These are phyloP conservation scores for Pseudolaguvia tuberculata DNA, from an alignment of 2,113 vertebrate species.

Conservation along the genomic window DNA sequence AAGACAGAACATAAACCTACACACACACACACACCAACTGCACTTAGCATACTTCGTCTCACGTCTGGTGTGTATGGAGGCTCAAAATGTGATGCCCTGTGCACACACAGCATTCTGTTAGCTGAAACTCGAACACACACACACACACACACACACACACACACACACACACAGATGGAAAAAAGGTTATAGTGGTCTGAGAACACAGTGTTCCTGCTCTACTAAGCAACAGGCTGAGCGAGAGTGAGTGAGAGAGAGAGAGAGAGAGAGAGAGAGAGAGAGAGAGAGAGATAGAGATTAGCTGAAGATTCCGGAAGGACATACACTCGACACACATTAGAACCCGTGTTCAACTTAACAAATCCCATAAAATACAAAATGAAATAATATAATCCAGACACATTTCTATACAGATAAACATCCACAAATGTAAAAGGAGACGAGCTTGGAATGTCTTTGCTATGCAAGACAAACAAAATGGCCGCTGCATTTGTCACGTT, in stretches of 20 bases:
- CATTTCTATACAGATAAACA: too few species aligned
- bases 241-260: slow-evolving; percentile 8
- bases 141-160: not conserved
- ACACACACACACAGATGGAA: slow-evolving; percentile 9
- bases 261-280: not conserved
- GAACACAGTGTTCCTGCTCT: slow-evolving; percentile 45
- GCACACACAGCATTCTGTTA: slow-evolving; percentile 18
- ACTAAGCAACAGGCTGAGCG: slow-evolving; percentile 17
- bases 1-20: slow-evolving; percentile 3
- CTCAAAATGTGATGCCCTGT: slow-evolving; percentile 12
- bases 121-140: not conserved
- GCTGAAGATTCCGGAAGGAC: not conserved
- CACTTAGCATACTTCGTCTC: slow-evolving; percentile 2
- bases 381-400: too few species aligned
- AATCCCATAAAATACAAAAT: too few species aligned
- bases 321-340: not conserved
- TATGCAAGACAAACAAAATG: too few species aligned
- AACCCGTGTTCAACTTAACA: too few species aligned
- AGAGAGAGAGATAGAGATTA: not conserved
- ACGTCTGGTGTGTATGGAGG: not conserved
- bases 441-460: too few species aligned
- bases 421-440: too few species aligned
- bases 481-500: too few species aligned
- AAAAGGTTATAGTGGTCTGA: slow-evolving; percentile 7
- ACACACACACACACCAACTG: not conserved